Base-by-base conservation (phyloP, 2,888 invertebrate species). In the Trichopoda pennipes region DNA sequence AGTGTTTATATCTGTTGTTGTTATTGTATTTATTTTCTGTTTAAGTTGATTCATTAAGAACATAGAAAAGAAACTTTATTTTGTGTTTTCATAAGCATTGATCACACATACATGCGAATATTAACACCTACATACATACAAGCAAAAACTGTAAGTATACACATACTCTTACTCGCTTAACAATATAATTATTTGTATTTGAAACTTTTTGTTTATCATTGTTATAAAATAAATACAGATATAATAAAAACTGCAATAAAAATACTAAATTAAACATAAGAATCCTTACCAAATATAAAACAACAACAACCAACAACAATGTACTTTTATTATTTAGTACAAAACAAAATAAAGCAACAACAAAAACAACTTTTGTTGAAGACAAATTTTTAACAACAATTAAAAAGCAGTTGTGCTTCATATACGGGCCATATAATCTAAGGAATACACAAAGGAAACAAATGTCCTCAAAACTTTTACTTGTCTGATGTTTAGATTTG, bases 401-500 rank as follows among this genome's bases (percentile, higher is more conserved):
- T 80, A 80, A 80, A 74, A 80, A 74, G 73, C 79, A 80, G 60
- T 80, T 80, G 79, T 74, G 73, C 68, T 70, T 68, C 68, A 17
- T 61, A 80, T 73, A 66, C 73, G 79, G 79, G 79, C 60, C 79
- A 79, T 53, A 73, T 44, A 51, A 51, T 79, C 35, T 19, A 60
- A 63, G 38, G 47, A 77, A 63, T 4, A 56, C 47, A 63, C 63
- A 38, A 16, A 64, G 42, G 35, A 55, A 64, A 44, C n/a, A 68
- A 53, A 60, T 68, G 73, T 73, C 56, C 49, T 49, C 47, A 60
- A 44, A 73, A 56, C 64, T 63, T 77, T 66, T 66, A 72, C 23
- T 72, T 72, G 56, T 42, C 35, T 72, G 16, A 23, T 51, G n/a
- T 42, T 28, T 32, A 51, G 14, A 53, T 32, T 14, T 47, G 23